Conservation (phyloP, 1,140 invertebrate species). For the Thrips palmi region DNA sequence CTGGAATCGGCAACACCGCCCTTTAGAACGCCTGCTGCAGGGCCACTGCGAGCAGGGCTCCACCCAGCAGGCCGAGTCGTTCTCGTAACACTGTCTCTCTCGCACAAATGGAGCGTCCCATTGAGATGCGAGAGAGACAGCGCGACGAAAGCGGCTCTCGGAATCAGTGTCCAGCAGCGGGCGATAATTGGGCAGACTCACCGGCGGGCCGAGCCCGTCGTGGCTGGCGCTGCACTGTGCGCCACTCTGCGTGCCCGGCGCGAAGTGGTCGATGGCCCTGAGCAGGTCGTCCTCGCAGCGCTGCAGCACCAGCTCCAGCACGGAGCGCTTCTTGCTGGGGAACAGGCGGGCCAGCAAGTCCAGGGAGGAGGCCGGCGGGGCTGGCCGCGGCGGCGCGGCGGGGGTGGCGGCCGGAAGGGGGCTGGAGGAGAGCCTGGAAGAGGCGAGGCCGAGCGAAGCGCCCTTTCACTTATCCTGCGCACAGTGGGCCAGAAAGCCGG, state of each 20-base stretch:
- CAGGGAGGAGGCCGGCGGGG: slow-evolving; percentile 43
- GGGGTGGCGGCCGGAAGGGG: too few relatives aligned
- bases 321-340: slow-evolving; percentile 66
- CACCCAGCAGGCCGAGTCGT: too few relatives aligned
- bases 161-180: not conserved
- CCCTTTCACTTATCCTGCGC: too few relatives aligned
- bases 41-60: too few relatives aligned
- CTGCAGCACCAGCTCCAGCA: slow-evolving; percentile 70
- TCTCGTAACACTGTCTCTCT: too few relatives aligned
- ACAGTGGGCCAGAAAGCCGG: too few relatives aligned
- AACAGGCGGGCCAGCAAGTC: slow-evolving; percentile 75
- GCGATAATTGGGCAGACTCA: not conserved
- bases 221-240: not conserved
- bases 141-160: too few relatives aligned
- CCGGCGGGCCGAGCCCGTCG: not conserved
- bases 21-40: not conserved
- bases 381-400: too few relatives aligned
- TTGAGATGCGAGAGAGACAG: too few relatives aligned
- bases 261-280: slow-evolving; percentile 53
- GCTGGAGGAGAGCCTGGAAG: too few relatives aligned
- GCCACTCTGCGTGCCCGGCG: slow-evolving; percentile 9
- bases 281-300: slow-evolving; percentile 72
- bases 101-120: too few relatives aligned
- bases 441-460: too few relatives aligned
- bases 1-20: slow-evolving; percentile 3